Evolutionary conservation across 23 tunicate species (phyloP), one percentile per base, ranked within the genome.

Genomic region (Halocynthia roretzi): DNA sequence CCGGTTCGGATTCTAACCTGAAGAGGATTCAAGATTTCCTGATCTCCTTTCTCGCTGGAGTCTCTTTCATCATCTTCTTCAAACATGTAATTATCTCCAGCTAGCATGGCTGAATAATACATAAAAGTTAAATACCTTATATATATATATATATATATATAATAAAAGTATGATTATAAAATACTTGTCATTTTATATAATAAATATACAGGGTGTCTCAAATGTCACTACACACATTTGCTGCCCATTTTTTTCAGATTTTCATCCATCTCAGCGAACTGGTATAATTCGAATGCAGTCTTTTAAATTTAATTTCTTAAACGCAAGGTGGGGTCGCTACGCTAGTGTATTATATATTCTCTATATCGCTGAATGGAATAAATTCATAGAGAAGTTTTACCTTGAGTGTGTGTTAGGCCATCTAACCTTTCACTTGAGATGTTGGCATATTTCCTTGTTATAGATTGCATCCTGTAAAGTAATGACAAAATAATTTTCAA

Each of bases 61-160:
- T 56, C 51, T 52, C 56, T 63, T 51, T 8, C 52, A 14, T 44
- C 54, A 10, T 75, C 89, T 9, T 90, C 97, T 11, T 81, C 84
- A 66, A 90, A 90, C 97, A 90, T 90, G 80, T 84, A 90, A 72
- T 90, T 81, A 81, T 85, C 86, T 11, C 97, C 97, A 6, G 97
- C 73, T 23, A 86, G 76, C 48, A 76, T 90, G 15, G 97, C 97
- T 90, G 77, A n/a, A 57, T 48, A 54, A 70, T 14, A 56, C 14
- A 58, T 15, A 11, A 75, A 17, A 57, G 40, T 57, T 57, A n/a
- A n/a, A n/a, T n/a, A n/a, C n/a, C n/a, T n/a, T n/a, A n/a, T n/a
- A n/a, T n/a, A n/a, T n/a, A n/a, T n/a, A n/a, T n/a, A n/a, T n/a
- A n/a, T n/a, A n/a, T n/a, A n/a, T n/a, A n/a, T n/a, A n/a, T n/a